Evolutionary conservation across 2,113 vertebrate genomes (phyloP), one percentile per base, ranked within the genome.

Genomic region (Cygnus buccinator): DNA sequence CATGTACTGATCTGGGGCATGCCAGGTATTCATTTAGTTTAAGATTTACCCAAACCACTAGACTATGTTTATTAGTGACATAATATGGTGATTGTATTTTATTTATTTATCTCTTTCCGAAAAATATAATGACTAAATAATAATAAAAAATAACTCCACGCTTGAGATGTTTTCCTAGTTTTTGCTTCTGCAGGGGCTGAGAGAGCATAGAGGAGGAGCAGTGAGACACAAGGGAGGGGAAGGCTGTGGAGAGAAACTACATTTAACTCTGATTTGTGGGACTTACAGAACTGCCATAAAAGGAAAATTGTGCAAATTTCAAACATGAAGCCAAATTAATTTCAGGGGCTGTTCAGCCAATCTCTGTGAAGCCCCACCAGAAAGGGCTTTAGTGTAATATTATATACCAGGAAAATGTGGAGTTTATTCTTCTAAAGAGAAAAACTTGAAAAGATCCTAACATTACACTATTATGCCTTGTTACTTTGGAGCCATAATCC

Each of bases 31-130:
- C 1, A 54, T 63, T 10, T 66, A 10, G 37, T 87, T 81, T 62
- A 74, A 44, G 50, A 80, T 58, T 80, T 90, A 80, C 67, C 5
- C 10, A 55, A 68, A 62, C 7, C 21, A 54, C 13, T 39, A 54
- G 9, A 48, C 6, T 52, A 43, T 21, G 14, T 29, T 84, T 13
- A 57, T 43, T 25, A 50, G 2, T 0, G 0, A 20, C 84, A 72
- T 52, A 63, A 39, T 6, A 31, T 5, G 19, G 15, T n/a, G 57
- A 26, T 31, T 6, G 54, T 80, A 17, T 55, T 84, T 81, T 39
- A 18, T 18, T 71, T 63, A 44, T 70, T 76, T 68, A 3, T 81
- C 3, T 54, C 10, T 4, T 82, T 89, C 85, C 78, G 9, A 16
- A 93, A 21, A 22, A 23, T 63, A 92, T 3, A 13, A 61, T 61